A percentile compares a stretch with the other conserved stretches of the same genome.
Evolutionary conservation across 2,113 vertebrate genomes (phyloP).

Genomic region (Xenopus laevis): DNA sequence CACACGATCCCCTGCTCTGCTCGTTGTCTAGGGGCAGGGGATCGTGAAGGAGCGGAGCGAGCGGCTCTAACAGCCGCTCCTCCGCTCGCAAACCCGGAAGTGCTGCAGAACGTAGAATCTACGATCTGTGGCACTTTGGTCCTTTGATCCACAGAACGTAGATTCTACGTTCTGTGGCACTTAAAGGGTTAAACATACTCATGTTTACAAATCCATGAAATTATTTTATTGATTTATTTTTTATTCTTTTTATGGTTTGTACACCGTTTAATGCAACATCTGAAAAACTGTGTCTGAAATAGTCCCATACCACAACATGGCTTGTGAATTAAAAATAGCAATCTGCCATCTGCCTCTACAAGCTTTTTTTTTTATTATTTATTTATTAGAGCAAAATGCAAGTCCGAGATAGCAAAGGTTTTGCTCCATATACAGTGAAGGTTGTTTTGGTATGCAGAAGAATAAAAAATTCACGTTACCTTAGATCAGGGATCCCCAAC

Average conservation of each 20-base stretch:
- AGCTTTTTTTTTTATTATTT: constrained; percentile 55
- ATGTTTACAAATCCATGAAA: background rate
- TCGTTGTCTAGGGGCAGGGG: too few species aligned
- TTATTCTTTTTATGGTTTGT: constrained; percentile 63
- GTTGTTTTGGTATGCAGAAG: constrained; percentile 63
- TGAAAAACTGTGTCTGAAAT: constrained; percentile 71
- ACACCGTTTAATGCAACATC: constrained; percentile 71
- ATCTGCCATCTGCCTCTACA: constrained; percentile 74
- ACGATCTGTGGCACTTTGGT: too few species aligned
- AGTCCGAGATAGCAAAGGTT: constrained; percentile 71
- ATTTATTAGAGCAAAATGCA: constrained; percentile 57
- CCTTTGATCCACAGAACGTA: too few species aligned
- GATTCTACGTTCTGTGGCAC: too few species aligned
- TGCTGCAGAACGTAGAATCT: too few species aligned
- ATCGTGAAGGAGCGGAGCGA: too few species aligned
- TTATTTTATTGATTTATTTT: constrained; percentile 19
- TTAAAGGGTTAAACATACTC: constrained; percentile 3
- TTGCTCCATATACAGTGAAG: constrained; percentile 71
- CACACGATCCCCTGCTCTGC: too few species aligned
- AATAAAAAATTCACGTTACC: constrained; percentile 62
- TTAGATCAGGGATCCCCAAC: too few species aligned
- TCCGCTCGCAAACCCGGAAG: too few species aligned
- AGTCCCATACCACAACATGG: constrained; percentile 72
- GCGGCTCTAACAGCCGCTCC: too few species aligned
- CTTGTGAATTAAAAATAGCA: constrained; percentile 82